phyloP scores from a whole-genome alignment of 2,113 vertebrate genomes.

The Callionymus lyra region DNA sequence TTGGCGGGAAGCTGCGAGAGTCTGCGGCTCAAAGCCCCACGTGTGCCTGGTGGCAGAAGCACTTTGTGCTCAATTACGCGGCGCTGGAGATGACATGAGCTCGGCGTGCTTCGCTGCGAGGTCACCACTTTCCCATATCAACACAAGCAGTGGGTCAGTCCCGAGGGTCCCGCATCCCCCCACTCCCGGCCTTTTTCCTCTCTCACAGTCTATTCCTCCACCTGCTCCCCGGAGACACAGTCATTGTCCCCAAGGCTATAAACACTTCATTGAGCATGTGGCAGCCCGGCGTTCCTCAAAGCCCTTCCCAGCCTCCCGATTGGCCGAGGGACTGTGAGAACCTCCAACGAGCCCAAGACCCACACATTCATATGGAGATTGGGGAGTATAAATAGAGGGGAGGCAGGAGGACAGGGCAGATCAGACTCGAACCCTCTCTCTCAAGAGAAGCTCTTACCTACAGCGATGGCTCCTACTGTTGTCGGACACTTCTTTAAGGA shows the following conservation, averaged over 20 bases:
- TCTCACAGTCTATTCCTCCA: slow-evolving; percentile 57
- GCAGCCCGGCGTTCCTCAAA: slow-evolving; percentile 57
- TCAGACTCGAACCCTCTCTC: slow-evolving; percentile 51
- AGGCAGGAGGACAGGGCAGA: slow-evolving; percentile 36
- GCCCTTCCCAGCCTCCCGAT: slow-evolving; percentile 61
- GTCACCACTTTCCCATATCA: slow-evolving; percentile 72
- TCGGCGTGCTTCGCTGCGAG: slow-evolving; percentile 53
- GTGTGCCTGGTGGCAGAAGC: slow-evolving; percentile 55
- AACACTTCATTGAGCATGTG: slow-evolving; percentile 71
- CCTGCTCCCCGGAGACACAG: slow-evolving; percentile 67
- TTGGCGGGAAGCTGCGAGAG: slow-evolving; percentile 1
- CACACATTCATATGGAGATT: slow-evolving; percentile 68
- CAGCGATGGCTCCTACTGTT: slow-evolving; percentile 63
- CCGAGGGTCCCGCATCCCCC: slow-evolving; percentile 21
- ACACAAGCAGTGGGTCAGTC: slow-evolving; percentile 51
- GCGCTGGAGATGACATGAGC: slow-evolving; percentile 47
- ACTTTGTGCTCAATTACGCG: slow-evolving; percentile 58
- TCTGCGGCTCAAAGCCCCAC: slow-evolving; percentile 40
- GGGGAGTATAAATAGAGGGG: slow-evolving; percentile 59
- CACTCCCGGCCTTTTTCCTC: slow-evolving; percentile 36
- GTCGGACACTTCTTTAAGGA: slow-evolving; percentile 47
- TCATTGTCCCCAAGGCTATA: slow-evolving; percentile 60
- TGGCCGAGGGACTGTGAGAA: slow-evolving; percentile 64
- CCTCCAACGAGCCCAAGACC: slow-evolving; percentile 57
- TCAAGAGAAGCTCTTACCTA: slow-evolving; percentile 26